A percentile compares a stretch with the other conserved stretches of the same genome.
These are phyloP conservation scores for Corythornis vintsioides DNA, from an alignment of 2,113 vertebrate species.

Conservation along the genomic window DNA sequence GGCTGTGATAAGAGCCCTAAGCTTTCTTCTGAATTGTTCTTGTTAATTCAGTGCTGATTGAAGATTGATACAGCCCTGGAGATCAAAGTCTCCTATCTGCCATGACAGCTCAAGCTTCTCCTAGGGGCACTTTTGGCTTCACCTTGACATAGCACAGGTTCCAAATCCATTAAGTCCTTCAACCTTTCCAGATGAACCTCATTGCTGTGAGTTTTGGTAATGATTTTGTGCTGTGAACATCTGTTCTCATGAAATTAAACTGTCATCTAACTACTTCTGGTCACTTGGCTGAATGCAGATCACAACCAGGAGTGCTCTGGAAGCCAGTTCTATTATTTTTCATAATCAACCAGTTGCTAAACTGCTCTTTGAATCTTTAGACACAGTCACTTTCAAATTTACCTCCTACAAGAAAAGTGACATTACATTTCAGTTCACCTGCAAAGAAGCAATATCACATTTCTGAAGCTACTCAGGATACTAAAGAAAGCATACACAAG, in stretches of 20 bases:
- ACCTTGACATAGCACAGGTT: constrained; percentile 19
- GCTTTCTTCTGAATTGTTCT: constrained; percentile 37
- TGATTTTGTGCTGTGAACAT: neutral
- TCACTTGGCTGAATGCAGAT: neutral
- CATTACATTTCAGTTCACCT: neutral
- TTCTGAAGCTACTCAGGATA: neutral
- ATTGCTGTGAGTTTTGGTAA: neutral
- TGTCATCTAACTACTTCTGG: constrained; percentile 33
- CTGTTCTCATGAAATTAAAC: constrained; percentile 31
- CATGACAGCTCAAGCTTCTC: constrained; percentile 3
- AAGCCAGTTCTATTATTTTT: constrained; percentile 22
- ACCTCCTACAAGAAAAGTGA: neutral
- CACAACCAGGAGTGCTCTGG: neutral
- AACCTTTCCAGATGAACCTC: neutral
- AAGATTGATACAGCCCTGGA: constrained; percentile 40
- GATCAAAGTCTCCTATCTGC: constrained; percentile 28
- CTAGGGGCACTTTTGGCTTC: constrained; percentile 2
- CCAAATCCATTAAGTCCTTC: constrained; percentile 37
- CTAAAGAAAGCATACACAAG: neutral
- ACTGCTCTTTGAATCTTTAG: neutral
- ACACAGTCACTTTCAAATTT: neutral
- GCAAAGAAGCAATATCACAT: neutral
- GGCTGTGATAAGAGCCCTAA: neutral
- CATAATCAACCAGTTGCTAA: neutral
- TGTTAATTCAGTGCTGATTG: constrained; percentile 52